A percentile compares a stretch with the other conserved stretches of the same genome.
Conservation (phyloP, 2,797 vertebrate genomes). For the Petrocephalus schoutedeni region DNA sequence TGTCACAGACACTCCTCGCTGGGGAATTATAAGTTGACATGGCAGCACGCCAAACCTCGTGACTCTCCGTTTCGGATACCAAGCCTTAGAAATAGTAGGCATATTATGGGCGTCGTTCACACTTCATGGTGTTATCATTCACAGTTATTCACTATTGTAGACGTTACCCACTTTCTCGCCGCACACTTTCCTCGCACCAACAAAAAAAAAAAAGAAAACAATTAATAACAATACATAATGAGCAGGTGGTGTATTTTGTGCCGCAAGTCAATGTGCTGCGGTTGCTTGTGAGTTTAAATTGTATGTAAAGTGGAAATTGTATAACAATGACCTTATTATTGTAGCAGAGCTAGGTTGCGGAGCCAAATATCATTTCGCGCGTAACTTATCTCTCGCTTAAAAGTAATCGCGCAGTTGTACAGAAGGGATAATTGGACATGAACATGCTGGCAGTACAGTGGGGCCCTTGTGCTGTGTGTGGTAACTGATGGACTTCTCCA, state of each 20-base stretch:
- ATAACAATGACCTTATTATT: constrained; percentile 11
- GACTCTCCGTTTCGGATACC: background rate
- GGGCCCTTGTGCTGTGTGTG: constrained; percentile 39
- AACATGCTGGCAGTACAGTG: constrained; percentile 28
- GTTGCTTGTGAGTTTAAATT: background rate
- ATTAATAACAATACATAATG: background rate
- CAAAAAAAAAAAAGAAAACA: background rate
- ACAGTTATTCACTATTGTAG: background rate
- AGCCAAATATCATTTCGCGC: background rate
- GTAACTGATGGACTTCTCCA: constrained; percentile 49
- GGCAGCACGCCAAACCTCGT: constrained; percentile 55
- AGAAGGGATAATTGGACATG: constrained; percentile 29
- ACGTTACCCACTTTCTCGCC: background rate
- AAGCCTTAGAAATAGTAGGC: background rate
- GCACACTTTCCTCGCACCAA: background rate
- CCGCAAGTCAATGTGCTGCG: background rate
- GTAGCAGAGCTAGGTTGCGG: background rate
- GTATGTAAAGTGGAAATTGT: background rate
- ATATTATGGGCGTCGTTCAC: background rate
- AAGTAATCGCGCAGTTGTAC: background rate
- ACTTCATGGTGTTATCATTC: background rate
- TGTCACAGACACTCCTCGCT: constrained; percentile 73
- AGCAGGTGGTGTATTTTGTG: background rate
- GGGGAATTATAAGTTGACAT: constrained; percentile 57
- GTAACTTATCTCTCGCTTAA: background rate